Evolutionary conservation across 2,797 vertebrate species (phyloP).

Genomic region (Iguana delicatissima): DNA sequence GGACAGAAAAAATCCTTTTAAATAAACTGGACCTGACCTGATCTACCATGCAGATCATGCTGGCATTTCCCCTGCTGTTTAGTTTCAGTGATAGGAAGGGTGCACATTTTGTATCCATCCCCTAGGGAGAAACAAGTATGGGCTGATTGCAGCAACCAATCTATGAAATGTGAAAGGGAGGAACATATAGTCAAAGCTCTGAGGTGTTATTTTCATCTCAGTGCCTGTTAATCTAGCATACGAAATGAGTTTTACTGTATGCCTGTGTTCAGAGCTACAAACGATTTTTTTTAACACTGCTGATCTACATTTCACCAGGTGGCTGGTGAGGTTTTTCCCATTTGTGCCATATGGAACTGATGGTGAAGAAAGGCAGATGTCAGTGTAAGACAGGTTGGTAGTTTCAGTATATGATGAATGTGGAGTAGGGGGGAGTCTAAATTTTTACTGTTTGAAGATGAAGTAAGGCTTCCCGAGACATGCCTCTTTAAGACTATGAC

Average conservation of each 20-base stretch:
- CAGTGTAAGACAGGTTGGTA: not conserved
- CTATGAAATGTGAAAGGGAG: not conserved
- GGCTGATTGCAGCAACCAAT: not conserved
- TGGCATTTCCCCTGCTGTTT: no score
- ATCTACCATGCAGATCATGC: no score
- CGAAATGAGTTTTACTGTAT: not conserved
- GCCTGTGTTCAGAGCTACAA: not conserved
- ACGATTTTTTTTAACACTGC: no score
- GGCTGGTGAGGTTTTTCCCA: not conserved
- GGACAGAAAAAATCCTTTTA: no score
- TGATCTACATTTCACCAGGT: not conserved
- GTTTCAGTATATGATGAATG: not conserved
- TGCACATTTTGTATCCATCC: no score
- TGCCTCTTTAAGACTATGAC: not conserved
- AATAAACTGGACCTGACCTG: no score
- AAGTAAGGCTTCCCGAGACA: not conserved
- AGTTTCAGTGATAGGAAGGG: no score
- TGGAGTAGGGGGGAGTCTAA: not conserved
- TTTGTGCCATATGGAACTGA: not conserved
- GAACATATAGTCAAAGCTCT: no score
- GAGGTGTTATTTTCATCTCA: not conserved
- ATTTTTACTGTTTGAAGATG: no score
- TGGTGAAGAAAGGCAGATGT: not conserved
- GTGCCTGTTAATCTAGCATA: not conserved
- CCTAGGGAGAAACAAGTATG: not conserved